Percentiles rank a stretch among this genome's conserved stretches.
Conservation (phyloP, 2,113 vertebrate genomes). For the Panthera uncia region DNA sequence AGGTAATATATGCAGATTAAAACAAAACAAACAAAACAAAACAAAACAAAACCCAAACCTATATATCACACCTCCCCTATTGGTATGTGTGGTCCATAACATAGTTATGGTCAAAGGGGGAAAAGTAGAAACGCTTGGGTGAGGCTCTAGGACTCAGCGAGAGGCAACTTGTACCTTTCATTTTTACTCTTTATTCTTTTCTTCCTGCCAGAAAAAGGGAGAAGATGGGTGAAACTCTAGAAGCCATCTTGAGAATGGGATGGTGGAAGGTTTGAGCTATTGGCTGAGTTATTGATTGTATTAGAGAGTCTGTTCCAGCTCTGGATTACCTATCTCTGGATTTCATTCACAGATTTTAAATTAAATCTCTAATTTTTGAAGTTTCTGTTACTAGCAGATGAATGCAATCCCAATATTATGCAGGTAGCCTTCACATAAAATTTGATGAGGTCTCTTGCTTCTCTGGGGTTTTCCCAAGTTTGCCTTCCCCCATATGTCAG, state of each 20-base stretch:
- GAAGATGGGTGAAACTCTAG: not conserved
- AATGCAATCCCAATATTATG: not conserved
- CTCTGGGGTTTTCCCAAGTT: not conserved
- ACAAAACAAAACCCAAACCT: not conserved
- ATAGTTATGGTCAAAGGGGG: not conserved
- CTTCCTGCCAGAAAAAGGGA: not conserved
- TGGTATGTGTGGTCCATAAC: not conserved
- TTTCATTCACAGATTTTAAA: not conserved
- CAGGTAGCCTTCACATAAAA: not conserved
- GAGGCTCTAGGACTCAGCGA: not conserved
- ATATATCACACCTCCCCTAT: not conserved
- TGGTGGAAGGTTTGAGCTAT: not conserved
- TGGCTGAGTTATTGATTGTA: not conserved
- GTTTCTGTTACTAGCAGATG: not conserved
- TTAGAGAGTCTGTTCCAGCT: too few relatives aligned
- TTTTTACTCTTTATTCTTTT: not conserved
- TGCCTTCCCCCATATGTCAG: not conserved
- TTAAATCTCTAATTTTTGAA: not conserved
- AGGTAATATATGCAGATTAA: not conserved
- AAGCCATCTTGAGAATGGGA: not conserved
- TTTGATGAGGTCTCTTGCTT: not conserved
- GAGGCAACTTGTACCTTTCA: not conserved
- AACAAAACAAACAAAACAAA: not conserved
- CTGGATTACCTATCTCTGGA: not conserved
- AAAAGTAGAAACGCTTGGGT: not conserved